phyloP scores from a whole-genome alignment of 2,113 vertebrate genomes.

The Eolophus roseicapilla region DNA sequence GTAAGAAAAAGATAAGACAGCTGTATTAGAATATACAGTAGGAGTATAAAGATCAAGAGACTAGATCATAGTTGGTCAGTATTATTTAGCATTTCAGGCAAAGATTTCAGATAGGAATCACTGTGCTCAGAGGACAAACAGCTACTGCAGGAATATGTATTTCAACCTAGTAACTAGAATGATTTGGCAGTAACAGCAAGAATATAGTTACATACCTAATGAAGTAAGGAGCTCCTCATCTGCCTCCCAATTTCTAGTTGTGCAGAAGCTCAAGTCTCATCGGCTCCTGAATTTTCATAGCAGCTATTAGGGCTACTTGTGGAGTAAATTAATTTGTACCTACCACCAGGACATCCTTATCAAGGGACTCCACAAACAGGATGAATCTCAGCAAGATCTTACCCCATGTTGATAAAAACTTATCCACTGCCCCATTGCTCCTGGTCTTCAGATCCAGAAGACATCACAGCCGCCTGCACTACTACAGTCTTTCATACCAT shows the following conservation, averaged over 20 bases:
- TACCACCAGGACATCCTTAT: background rate
- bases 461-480: background rate
- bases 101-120: slow-evolving; percentile 15
- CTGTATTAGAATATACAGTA: background rate
- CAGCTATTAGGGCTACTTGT: background rate
- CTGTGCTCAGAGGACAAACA: background rate
- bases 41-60: background rate
- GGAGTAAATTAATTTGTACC: background rate
- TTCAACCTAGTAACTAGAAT: background rate
- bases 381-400: background rate
- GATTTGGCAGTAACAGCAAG: background rate
- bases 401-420: rapidly evolving
- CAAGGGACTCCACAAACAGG: background rate
- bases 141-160: background rate
- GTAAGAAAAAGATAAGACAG: background rate
- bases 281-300: background rate
- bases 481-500: background rate
- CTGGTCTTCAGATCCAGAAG: background rate
- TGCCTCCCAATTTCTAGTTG: background rate
- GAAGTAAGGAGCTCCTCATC: background rate
- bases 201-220: background rate
- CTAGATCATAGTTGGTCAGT: background rate
- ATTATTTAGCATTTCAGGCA: slow-evolving; percentile 1
- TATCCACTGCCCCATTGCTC: background rate
- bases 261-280: background rate